Evolutionary conservation across 2,113 vertebrate species (phyloP), one percentile per base, ranked within the genome.

Genomic region (Galbula dea): DNA sequence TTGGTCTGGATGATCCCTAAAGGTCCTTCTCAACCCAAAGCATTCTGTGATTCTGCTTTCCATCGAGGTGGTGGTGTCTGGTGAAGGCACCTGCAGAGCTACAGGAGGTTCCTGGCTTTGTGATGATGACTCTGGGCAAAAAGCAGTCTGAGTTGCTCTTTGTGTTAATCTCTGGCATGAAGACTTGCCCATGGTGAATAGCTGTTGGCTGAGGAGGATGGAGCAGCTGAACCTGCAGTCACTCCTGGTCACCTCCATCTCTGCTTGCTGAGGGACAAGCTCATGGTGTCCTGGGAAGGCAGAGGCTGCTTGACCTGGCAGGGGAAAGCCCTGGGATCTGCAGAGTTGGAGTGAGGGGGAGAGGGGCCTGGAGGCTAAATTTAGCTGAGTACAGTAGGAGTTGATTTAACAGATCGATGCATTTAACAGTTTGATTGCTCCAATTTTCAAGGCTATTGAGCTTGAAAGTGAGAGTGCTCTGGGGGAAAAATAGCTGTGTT

Each of bases 391-490:
- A 73, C 59, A 57, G 83, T 77, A 85, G 94, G 94, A 95, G 95
- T 84, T 91, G 96, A 90, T 96, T 91, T 95, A 96, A 93, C 92
- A 91, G 91, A 94, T 95, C 91, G 46, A 66, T 89, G 95, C 95
- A 72, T 86, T 80, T 82, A 92, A 93, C 96, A 91, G 91, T 78
- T 89, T 94, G 91, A 79, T 87, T 68, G 93, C 90, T 96, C 82
- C 93, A 96, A 94, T 96, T 95, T 96, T 96, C 96, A 94, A 96
- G 96, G 82, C 93, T 91, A 87, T 86, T 95, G 97, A 96, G 94
- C 90, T 86, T 79, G 46, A 89, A 83, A 89, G 93, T 68, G 86
- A 83, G 61, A 93, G 87, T 86, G 79, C 94, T 75, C 91, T 82
- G 93, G 55, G 69, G 83, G 93, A 62, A 74, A 91, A 95, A 95